phyloP scores from a whole-genome alignment of 2,113 vertebrate genomes.

The Ardeotis arabs region DNA sequence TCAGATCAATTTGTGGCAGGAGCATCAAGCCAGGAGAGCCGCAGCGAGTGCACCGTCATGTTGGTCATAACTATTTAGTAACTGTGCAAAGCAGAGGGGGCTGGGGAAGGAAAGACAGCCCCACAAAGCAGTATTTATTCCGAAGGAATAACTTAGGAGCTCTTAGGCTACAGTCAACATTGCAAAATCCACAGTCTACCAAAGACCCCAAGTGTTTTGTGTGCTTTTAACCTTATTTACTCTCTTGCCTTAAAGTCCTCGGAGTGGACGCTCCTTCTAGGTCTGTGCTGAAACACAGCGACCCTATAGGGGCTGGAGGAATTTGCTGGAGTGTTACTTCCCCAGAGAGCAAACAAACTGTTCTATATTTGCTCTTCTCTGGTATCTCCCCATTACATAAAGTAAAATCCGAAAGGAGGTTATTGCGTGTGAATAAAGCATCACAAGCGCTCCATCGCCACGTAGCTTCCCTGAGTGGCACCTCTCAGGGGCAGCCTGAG shows the following conservation, averaged over 20 bases:
- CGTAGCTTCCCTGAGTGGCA: not conserved
- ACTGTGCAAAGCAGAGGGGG: not conserved
- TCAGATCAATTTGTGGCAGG: not conserved
- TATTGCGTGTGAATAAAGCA: not conserved
- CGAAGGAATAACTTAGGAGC: conserved; percentile 19
- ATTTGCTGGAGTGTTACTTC: conserved; percentile 14
- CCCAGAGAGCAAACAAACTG: not conserved
- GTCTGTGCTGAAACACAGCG: not conserved
- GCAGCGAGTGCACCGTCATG: rapidly evolving
- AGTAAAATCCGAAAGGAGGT: not conserved
- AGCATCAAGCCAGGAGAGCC: not conserved
- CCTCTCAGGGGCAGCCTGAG: not conserved
- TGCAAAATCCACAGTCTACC: conserved; percentile 41
- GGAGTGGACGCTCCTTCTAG: conserved; percentile 27
- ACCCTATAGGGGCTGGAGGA: not conserved
- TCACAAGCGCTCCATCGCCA: not conserved
- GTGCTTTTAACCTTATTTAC: conserved; percentile 60
- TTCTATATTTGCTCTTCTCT: not conserved
- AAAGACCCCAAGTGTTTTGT: conserved; percentile 9
- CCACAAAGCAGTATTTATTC: conserved; percentile 18
- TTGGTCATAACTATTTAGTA: not conserved
- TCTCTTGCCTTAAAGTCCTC: conserved; percentile 20
- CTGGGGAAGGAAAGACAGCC: not conserved
- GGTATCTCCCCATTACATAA: not conserved
- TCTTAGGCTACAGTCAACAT: conserved; percentile 59